phyloP scores from a whole-genome alignment of 2,113 vertebrate species.

The Syrrhaptes paradoxus region DNA sequence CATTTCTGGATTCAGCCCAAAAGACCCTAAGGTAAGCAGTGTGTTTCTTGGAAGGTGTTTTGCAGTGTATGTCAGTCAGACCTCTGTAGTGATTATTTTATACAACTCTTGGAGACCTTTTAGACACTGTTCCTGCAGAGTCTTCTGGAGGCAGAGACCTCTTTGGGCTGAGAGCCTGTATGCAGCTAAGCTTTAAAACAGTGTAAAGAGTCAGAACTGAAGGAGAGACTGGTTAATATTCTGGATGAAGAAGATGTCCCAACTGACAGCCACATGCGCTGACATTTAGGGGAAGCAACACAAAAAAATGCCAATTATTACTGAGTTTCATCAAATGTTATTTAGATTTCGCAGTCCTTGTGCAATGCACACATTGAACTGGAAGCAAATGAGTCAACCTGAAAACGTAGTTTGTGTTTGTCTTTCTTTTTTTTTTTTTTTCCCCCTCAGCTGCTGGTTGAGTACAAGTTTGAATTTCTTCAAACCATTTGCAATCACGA shows the following conservation, averaged over 20 bases:
- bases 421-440: not conserved
- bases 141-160: not conserved
- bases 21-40: conserved; percentile 92
- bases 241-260: not conserved
- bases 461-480: conserved; percentile 97
- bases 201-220: not conserved
- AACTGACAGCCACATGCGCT: not conserved
- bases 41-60: not conserved
- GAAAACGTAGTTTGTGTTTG: not conserved
- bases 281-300: not conserved
- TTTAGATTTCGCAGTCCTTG: not conserved
- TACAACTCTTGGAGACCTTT: not conserved
- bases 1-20: conserved; percentile 90
- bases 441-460: conserved; percentile 84
- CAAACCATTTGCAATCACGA: conserved; percentile 93
- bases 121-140: not conserved
- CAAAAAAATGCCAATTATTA: not conserved
- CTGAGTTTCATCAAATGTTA: not conserved
- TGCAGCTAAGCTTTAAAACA: not conserved
- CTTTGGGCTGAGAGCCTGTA: not conserved
- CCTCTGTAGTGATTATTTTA: not conserved
- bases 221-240: not conserved
- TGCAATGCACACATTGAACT: not conserved
- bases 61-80: not conserved
- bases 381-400: not conserved